phyloP scores from a whole-genome alignment of 2,797 vertebrate species.

The Scleropages formosus region DNA sequence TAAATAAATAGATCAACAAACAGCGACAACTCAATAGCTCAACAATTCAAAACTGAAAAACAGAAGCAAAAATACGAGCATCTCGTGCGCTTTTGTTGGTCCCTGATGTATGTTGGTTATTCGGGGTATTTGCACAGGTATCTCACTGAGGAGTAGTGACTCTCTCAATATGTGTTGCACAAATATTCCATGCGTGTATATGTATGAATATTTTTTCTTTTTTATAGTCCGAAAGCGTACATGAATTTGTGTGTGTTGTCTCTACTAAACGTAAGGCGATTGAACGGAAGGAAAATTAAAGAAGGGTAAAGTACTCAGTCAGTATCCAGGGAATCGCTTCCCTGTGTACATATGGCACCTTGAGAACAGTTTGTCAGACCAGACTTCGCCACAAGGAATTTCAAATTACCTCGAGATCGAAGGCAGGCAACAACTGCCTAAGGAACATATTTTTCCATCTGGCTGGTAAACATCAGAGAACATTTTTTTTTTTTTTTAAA shows the following conservation, averaged over 20 bases:
- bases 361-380: neutral
- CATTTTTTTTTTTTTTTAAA: neutral
- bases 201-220: neutral
- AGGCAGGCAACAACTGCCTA: neutral
- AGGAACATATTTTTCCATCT: neutral
- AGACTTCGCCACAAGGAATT: constrained; percentile 1
- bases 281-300: constrained; percentile 9
- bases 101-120: neutral
- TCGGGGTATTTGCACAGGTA: neutral
- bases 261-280: neutral
- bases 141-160: neutral
- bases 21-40: too few species aligned
- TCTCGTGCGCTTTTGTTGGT: neutral
- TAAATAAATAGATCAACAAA: too few species aligned
- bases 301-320: neutral
- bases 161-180: neutral
- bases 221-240: neutral
- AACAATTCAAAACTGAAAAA: too few species aligned
- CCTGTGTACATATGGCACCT: constrained; percentile 18
- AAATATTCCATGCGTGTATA: too few species aligned
- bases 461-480: neutral
- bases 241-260: neutral
- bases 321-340: neutral
- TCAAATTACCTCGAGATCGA: constrained; percentile 12
- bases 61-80: neutral